Conservation (phyloP, 30 jellyfish, hydroid and myxozoan genomes). For the Chrysaora quinquecirrha region DNA sequence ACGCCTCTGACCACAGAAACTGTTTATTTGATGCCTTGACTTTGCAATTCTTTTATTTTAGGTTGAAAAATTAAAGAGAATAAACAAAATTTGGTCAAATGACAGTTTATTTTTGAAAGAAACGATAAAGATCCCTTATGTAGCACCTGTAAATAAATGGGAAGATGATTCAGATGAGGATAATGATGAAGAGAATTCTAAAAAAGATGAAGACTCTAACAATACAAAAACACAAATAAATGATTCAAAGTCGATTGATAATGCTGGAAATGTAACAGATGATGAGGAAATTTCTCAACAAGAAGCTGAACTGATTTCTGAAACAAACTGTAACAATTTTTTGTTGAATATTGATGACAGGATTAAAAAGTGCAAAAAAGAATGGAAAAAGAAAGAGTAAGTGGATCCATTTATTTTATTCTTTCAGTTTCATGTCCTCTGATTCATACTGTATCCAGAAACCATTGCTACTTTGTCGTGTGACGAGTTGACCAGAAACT, state of each 20-base stretch:
- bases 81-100: conserved; percentile 79
- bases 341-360: conserved; percentile 42
- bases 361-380: conserved; percentile 47
- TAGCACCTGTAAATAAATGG: background rate
- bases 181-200: background rate
- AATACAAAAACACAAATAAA: background rate
- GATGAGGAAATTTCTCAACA: background rate
- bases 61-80: conserved; percentile 71
- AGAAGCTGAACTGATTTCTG: background rate
- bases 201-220: background rate
- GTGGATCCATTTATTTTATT: too few species aligned
- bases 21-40: too few species aligned
- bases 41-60: too few species aligned
- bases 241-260: background rate
- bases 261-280: background rate
- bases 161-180: conserved; percentile 6
- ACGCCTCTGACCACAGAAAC: too few species aligned
- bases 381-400: conserved; percentile 53
- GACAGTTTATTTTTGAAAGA: conserved; percentile 54
- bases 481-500: too few species aligned
- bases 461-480: too few species aligned
- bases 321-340: conserved; percentile 14
- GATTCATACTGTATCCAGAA: too few species aligned
- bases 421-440: too few species aligned
- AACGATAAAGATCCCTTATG: conserved; percentile 51